Evolutionary conservation across 2,888 invertebrate genomes (phyloP).

Genomic region (Nesidiocoris tenuis): DNA sequence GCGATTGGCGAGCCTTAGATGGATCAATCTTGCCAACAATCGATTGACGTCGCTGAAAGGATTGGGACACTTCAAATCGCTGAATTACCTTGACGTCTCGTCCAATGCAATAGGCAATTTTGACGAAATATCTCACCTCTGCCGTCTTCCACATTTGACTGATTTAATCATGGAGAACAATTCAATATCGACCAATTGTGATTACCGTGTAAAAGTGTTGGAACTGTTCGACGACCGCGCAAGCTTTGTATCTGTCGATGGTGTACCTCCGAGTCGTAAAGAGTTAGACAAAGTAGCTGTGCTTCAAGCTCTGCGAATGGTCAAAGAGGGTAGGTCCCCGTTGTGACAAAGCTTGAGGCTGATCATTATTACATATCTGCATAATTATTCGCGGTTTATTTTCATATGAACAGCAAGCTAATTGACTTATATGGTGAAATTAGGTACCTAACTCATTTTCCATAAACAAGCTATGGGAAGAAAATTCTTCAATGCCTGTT

Average conservation of each 20-base stretch:
- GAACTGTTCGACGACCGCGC: slow-evolving; percentile 84
- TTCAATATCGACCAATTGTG: slow-evolving; percentile 79
- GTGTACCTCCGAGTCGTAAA: slow-evolving; percentile 79
- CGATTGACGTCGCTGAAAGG: slow-evolving; percentile 69
- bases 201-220: slow-evolving; percentile 87
- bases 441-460: no score
- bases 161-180: slow-evolving; percentile 85
- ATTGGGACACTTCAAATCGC: slow-evolving; percentile 79
- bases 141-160: slow-evolving; percentile 81
- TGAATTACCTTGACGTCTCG: slow-evolving; percentile 81
- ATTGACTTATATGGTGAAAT: no score
- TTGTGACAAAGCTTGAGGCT: slow-evolving; percentile 8
- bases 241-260: slow-evolving; percentile 81
- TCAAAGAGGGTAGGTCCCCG: slow-evolving; percentile 68
- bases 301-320: slow-evolving; percentile 79
- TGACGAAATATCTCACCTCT: slow-evolving; percentile 76
- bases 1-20: slow-evolving; percentile 84
- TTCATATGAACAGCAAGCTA: no score
- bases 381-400: no score
- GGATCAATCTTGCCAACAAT: slow-evolving; percentile 82
- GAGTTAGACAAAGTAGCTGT: slow-evolving; percentile 92
- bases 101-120: slow-evolving; percentile 80
- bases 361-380: no score
- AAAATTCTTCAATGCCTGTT: no score
- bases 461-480: no score